Evolutionary conservation across 2,113 vertebrate genomes (phyloP).

Genomic region (Vombatus ursinus): DNA sequence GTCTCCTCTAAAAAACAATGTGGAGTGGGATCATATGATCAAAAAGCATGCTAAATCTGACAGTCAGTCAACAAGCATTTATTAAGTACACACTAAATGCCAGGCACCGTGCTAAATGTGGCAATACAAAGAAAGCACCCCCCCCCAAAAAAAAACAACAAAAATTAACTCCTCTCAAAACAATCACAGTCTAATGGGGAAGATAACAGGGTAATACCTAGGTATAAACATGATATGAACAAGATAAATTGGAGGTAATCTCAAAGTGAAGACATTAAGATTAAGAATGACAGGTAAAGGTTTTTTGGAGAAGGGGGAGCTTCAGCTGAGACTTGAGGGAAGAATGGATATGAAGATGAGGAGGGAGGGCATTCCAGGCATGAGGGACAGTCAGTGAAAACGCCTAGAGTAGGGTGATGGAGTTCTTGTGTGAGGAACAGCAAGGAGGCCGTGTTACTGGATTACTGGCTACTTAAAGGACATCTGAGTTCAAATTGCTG

Average conservation of each 20-base stretch:
- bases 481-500: neutral
- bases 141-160: neutral
- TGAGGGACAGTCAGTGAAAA: neutral
- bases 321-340: neutral
- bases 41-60: neutral
- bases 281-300: neutral
- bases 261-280: neutral
- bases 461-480: neutral
- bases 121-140: rapidly evolving
- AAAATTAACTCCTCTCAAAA: neutral
- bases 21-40: neutral
- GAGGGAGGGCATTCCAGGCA: neutral
- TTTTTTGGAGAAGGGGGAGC: neutral
- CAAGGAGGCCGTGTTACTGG: neutral
- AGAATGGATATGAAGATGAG: neutral
- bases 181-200: rapidly evolving
- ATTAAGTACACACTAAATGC: rapidly evolving
- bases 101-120: neutral
- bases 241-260: neutral
- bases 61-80: neutral
- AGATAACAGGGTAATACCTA: too few species aligned
- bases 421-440: neutral
- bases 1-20: neutral
- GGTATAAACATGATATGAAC: neutral
- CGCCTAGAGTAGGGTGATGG: neutral